phyloP scores from a whole-genome alignment of 2,113 vertebrate genomes.

The Tachycineta bicolor region DNA sequence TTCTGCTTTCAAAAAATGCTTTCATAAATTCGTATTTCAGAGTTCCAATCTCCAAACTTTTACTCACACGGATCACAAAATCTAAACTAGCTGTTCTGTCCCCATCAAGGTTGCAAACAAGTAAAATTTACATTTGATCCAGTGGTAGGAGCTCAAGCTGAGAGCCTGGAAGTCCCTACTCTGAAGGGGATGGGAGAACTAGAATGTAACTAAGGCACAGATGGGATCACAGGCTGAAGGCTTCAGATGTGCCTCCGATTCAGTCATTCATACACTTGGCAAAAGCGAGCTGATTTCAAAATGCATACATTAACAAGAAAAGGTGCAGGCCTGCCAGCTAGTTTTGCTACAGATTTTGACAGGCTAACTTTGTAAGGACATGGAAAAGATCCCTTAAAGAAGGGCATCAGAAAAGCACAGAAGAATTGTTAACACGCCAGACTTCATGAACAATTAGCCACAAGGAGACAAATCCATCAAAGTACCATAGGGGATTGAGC shows the following conservation, averaged over 20 bases:
- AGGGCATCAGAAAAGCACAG: neutral
- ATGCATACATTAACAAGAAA: neutral
- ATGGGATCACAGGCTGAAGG: slow-evolving; percentile 15
- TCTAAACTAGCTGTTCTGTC: neutral
- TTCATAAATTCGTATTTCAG: neutral
- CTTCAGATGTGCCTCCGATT: neutral
- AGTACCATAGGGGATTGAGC: neutral
- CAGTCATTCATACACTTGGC: neutral
- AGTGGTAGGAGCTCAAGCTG: neutral
- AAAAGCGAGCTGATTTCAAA: neutral
- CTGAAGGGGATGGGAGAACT: neutral
- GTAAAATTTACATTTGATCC: neutral
- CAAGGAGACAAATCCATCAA: neutral
- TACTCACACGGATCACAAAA: neutral
- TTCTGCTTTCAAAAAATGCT: neutral
- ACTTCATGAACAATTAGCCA: neutral
- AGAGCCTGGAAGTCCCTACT: neutral
- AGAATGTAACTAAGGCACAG: neutral
- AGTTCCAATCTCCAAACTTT: neutral
- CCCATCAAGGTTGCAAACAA: neutral
- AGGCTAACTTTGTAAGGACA: neutral
- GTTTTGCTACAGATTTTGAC: neutral
- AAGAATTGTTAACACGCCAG: neutral
- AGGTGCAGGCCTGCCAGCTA: neutral
- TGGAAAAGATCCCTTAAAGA: neutral